Base-by-base conservation (phyloP, 1,140 invertebrate species). In the Diabrotica virgifera region DNA sequence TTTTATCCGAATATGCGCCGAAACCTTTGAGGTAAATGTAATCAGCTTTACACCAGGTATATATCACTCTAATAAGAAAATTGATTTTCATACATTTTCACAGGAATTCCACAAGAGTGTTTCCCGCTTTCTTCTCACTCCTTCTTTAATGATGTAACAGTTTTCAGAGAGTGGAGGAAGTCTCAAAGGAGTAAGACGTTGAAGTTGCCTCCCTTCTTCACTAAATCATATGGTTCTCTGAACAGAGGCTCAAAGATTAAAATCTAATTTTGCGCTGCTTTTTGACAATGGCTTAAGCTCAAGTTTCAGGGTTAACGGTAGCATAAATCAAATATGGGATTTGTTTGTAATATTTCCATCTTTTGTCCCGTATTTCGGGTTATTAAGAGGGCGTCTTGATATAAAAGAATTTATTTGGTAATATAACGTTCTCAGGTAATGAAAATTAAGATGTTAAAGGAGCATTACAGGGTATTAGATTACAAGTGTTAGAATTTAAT, bases 231-330 rank as follows among this genome's bases (percentile, higher is more conserved):
- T 46, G 40, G 40, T 46, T 46, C 40, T 46, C 40, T 46, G 40
- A 46, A 46, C 40, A 46, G 40, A n/a, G n/a, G 40, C 40, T 46
- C 40, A 46, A 46, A 46, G 40, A 46, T 46, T 46, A 46, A 46
- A 46, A 46, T 46, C 40, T 46, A 46, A 46, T 46, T 46, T 46
- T n/a, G 40, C n/a, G 40, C 40, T 8, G 8, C n/a, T 46, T 46
- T 46, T 46, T 46, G 40, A 46, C 40, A 10, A 46, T 46, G n/a
- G 40, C 8, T 46, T 46, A 46, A 46, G 40, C 40, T 46, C 40
- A 5, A 46, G 40, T 46, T 46, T 46, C 40, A 8, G n/a, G n/a
- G n/a, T 10, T 46, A 10, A 46, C 8, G 8, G 40, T 46, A 46
- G 40, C 40, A 46, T 46, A 46, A 46, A 46, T 46, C 40, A 5